Base-by-base conservation (phyloP, 2,113 vertebrate genomes). In the Glareola pratincola region DNA sequence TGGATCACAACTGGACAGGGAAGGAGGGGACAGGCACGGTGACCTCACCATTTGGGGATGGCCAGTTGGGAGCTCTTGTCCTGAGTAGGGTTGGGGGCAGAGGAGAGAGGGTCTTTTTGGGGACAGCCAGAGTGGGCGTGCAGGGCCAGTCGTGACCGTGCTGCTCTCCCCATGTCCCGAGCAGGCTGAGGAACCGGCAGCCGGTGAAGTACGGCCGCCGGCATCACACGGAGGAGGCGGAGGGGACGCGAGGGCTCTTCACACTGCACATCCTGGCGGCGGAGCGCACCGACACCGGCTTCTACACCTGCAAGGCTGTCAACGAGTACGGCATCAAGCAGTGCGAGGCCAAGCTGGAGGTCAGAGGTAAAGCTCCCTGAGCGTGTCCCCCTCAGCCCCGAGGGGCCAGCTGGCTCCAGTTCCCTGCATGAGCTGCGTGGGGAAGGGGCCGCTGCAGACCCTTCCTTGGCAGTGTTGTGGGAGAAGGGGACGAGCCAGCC, bases 251-350 rank as follows among this genome's bases (percentile, higher is more conserved):
- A 62, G 98, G 98, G 10, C 95, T 97, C 53, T 99, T 98, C 91
- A 98, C 98, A 0, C 98, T 99, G 97, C 98, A 98, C 71, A 99
- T 99, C 92, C 98, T 98, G 96, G 99, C 98, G 0, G 99, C 98
- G 0, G 98, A 98, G 95, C 98, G 98, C 59, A 98, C 98, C 0
- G 99, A 99, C 27, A 97, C 98, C 0, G 99, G 99, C 81, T 97
- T 99, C 96, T 99, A 99, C 96, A 99, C 98, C 78, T 99, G 99
- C 97, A 99, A 99, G 97, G 99, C 99, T 1, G 99, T 99, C 88
- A 99, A 99, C 1, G 99, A 99, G 92, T 99, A 99, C 7, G 99
- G 99, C 67, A 99, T 98, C 23, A 99, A 99, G 97, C 99, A 99
- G 94, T 99, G 99, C 4, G 99, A 99, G 92, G 98, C 98, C 91